A percentile compares a stretch with the other conserved stretches of the same genome.
Evolutionary conservation across 2,113 vertebrate species (phyloP).

Genomic region (Ictidomys tridecemlineatus): DNA sequence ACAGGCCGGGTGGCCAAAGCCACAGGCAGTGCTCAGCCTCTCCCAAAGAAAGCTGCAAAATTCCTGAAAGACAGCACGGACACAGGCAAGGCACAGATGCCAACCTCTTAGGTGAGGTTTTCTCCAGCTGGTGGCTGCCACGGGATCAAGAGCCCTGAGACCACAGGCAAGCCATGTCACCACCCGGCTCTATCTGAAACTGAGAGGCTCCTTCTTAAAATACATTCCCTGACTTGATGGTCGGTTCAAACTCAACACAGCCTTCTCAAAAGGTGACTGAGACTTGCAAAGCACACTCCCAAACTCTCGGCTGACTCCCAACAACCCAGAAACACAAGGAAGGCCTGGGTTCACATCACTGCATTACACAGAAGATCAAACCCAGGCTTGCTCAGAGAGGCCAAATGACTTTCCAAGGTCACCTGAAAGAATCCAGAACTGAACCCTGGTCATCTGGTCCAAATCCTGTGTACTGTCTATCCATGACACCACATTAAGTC

Average conservation of each 20-base stretch:
- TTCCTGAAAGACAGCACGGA: conserved; percentile 50
- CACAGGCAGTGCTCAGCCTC: conserved; percentile 10
- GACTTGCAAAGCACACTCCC: not conserved
- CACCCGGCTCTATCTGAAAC: not conserved
- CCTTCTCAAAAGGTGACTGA: not conserved
- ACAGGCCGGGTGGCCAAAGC: conserved; percentile 22
- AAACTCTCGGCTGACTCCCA: not conserved
- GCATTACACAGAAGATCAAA: not conserved
- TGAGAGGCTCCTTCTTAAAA: not conserved
- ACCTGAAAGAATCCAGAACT: not conserved
- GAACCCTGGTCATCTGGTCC: not conserved
- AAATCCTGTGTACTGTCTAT: not conserved
- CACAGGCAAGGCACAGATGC: not conserved
- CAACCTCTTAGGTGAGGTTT: not conserved
- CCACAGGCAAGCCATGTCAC: not conserved
- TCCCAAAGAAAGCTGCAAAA: conserved; percentile 61
- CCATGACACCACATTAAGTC: not conserved
- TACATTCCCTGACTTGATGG: not conserved
- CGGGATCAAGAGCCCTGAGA: accelerated
- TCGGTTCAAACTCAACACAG: not conserved
- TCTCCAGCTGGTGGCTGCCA: not conserved
- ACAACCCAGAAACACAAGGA: not conserved
- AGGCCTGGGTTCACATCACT: not conserved
- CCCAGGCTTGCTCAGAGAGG: not conserved
- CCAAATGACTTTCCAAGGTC: not conserved